A percentile compares a stretch with the other conserved stretches of the same genome.
Conservation (phyloP, 30 jellyfish, hydroid and myxozoan species). For the Turritopsis dohrnii region DNA sequence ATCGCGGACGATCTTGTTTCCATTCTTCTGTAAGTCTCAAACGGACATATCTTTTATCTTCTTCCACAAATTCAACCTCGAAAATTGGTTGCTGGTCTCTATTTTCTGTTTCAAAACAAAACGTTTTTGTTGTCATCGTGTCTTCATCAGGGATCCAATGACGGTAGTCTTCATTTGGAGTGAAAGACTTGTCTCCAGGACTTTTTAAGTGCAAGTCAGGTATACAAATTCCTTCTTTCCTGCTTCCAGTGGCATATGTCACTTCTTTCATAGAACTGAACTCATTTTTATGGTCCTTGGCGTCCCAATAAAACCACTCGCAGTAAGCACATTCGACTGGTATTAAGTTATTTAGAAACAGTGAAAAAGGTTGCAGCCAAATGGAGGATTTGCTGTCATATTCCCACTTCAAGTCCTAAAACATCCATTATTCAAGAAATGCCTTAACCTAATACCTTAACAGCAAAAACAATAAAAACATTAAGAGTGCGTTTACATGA, state of each 20-base stretch:
- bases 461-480: no score
- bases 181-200: not conserved
- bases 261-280: not conserved
- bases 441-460: not conserved
- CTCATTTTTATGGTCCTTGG: not conserved
- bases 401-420: constrained; percentile 1
- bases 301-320: constrained; percentile 34
- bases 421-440: not conserved
- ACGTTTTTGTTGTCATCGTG: constrained; percentile 10
- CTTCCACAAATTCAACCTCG: constrained; percentile 9
- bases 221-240: constrained; percentile 37
- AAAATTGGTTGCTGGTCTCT: constrained; percentile 8
- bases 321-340: constrained; percentile 33
- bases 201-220: constrained; percentile 24
- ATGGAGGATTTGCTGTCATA: constrained; percentile 10
- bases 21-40: constrained; percentile 26
- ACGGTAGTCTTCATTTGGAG: not conserved
- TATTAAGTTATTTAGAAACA: constrained; percentile 10
- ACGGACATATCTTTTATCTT: constrained; percentile 27
- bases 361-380: constrained; percentile 26
- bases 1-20: constrained; percentile 26
- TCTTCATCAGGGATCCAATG: constrained; percentile 35
- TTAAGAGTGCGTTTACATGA: no score
- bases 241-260: constrained; percentile 21
- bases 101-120: constrained; percentile 11